Conservation (phyloP, 2,113 vertebrate genomes). For the Ammodytes marinus region DNA sequence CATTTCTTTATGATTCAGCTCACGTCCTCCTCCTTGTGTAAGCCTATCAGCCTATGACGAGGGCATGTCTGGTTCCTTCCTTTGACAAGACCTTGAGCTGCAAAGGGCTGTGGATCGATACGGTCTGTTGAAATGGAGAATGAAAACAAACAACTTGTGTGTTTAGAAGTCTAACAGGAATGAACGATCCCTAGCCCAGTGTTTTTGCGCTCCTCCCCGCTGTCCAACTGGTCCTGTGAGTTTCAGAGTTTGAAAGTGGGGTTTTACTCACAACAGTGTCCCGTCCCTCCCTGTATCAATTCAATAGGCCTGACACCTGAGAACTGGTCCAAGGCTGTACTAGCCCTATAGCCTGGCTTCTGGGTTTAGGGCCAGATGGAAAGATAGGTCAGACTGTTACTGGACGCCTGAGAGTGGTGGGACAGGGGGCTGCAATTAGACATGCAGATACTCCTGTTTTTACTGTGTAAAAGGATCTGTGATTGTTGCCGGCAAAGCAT, state of each 20-base stretch:
- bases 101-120: constrained; percentile 66
- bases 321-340: constrained; percentile 42
- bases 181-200: constrained; percentile 24
- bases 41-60: constrained; percentile 50
- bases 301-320: constrained; percentile 73
- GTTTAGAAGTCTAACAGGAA: constrained; percentile 33
- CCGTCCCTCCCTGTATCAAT: constrained; percentile 32
- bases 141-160: constrained; percentile 59
- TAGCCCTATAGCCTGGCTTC: constrained; percentile 43
- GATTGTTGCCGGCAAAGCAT: constrained; percentile 45
- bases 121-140: constrained; percentile 47
- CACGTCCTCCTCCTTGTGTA: constrained; percentile 31
- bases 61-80: constrained; percentile 57
- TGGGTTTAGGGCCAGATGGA: constrained; percentile 58
- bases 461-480: constrained; percentile 41
- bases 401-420: constrained; percentile 39
- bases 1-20: constrained; percentile 44
- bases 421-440: constrained; percentile 40
- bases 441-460: constrained; percentile 49
- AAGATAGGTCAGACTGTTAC: constrained; percentile 47
- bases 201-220: constrained; percentile 20
- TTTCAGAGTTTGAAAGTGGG: constrained; percentile 37
- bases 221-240: constrained; percentile 36
- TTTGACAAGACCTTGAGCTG: constrained; percentile 49
- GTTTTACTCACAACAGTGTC: constrained; percentile 17